Evolutionary conservation across 2,888 invertebrate species (phyloP).

Genomic region (Pediacus dermestoides): DNA sequence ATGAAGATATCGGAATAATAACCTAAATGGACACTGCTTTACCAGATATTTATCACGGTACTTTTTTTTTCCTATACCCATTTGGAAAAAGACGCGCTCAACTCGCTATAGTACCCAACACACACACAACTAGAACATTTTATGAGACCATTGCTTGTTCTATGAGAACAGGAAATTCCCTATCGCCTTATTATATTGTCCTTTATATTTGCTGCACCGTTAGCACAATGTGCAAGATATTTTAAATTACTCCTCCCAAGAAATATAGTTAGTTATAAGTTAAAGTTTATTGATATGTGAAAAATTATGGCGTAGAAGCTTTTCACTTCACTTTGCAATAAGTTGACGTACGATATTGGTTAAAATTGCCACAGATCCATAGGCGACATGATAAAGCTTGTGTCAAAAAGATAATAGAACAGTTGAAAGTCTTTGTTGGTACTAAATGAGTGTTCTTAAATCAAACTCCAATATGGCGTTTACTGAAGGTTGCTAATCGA

Average conservation of each 20-base stretch:
- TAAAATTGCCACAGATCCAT: slow-evolving; percentile 38
- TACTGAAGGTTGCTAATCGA: slow-evolving; percentile 50
- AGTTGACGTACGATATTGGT: slow-evolving; percentile 42
- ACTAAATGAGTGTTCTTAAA: slow-evolving; percentile 52
- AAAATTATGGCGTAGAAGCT: slow-evolving; percentile 35
- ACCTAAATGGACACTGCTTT: slow-evolving; percentile 44
- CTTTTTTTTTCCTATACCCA: slow-evolving; percentile 25
- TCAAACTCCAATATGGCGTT: slow-evolving; percentile 53
- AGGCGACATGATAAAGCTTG: slow-evolving; percentile 42
- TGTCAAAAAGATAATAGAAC: slow-evolving; percentile 49
- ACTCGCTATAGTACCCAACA: slow-evolving; percentile 1
- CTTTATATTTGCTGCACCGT: no score
- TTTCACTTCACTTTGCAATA: slow-evolving; percentile 36
- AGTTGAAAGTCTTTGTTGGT: slow-evolving; percentile 49
- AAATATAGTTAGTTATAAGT: no score
- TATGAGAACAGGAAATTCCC: slow-evolving; percentile 34
- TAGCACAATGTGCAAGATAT: no score
- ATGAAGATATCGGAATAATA: slow-evolving; percentile 51
- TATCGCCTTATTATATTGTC: no score
- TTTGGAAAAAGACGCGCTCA: slow-evolving; percentile 26
- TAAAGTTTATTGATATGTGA: slow-evolving; percentile 18
- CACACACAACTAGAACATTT: slow-evolving; percentile 29
- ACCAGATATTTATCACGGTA: slow-evolving; percentile 35
- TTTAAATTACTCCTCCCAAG: no score
- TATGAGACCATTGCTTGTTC: slow-evolving; percentile 27